phyloP scores from a whole-genome alignment of 2,797 vertebrate species.

The Echeneis naucrates region DNA sequence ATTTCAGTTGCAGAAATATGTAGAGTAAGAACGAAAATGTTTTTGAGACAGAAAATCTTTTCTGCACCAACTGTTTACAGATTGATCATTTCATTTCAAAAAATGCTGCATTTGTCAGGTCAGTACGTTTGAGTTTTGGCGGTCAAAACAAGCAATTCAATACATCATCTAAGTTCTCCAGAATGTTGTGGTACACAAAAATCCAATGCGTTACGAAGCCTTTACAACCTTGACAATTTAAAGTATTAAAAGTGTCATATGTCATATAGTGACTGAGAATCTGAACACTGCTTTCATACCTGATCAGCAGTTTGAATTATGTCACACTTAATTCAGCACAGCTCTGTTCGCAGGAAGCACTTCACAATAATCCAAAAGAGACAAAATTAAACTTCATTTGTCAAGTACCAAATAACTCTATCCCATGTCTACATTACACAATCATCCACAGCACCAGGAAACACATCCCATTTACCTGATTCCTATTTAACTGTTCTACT shows the following conservation, averaged over 20 bases:
- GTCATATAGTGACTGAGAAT: neutral
- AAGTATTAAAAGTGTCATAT: neutral
- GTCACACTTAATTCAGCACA: slow-evolving; percentile 3
- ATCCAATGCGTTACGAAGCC: neutral
- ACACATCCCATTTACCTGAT: slow-evolving; percentile 72
- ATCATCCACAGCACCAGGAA: slow-evolving; percentile 60
- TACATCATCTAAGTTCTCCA: neutral
- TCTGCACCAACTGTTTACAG: too few species aligned
- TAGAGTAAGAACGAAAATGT: neutral
- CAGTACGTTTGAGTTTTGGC: neutral
- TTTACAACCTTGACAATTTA: neutral
- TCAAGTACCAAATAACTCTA: slow-evolving; percentile 65
- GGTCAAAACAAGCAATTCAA: neutral
- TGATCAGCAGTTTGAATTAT: slow-evolving; percentile 15
- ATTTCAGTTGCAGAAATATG: neutral
- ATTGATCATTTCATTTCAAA: too few species aligned
- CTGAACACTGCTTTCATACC: slow-evolving; percentile 3
- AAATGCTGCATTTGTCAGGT: neutral
- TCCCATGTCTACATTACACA: slow-evolving; percentile 62
- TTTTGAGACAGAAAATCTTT: neutral
- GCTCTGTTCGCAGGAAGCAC: slow-evolving; percentile 16
- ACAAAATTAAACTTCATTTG: slow-evolving; percentile 68
- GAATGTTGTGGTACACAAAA: neutral
- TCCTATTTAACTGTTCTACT: slow-evolving; percentile 76
- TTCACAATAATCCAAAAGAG: slow-evolving; percentile 62